A percentile compares a stretch with the other conserved stretches of the same genome.
Conservation (phyloP, 2,797 vertebrate species). For the Vireo griseus region DNA sequence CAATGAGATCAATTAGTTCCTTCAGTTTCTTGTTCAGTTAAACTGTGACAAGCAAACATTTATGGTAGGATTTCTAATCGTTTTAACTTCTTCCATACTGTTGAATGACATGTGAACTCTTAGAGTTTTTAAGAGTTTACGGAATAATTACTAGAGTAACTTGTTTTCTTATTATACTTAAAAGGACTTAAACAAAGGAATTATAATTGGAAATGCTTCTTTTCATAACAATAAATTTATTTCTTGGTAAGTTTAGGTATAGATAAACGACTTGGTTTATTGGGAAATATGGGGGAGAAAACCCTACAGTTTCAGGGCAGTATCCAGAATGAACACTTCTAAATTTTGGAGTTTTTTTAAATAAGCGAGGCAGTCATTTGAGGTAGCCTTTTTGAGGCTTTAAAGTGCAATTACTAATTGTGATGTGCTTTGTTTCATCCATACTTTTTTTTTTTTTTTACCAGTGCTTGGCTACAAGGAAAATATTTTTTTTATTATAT, state of each 20-base stretch:
- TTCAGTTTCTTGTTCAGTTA: not conserved
- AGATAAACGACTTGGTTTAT: not conserved
- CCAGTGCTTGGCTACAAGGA: not conserved
- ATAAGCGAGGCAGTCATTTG: not conserved
- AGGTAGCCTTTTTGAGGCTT: not conserved
- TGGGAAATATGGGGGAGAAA: not conserved
- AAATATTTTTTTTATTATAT: not conserved
- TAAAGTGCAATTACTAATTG: not conserved
- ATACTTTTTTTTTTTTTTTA: not conserved
- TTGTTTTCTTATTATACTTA: not conserved
- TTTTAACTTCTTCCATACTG: not conserved
- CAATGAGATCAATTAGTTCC: not conserved
- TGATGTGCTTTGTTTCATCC: not conserved
- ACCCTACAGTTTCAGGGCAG: not conserved
- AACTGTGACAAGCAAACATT: not conserved
- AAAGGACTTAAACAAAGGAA: not conserved
- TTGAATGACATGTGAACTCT: not conserved
- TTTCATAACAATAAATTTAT: not conserved
- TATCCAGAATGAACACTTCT: not conserved
- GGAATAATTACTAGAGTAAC: not conserved
- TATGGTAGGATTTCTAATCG: not conserved
- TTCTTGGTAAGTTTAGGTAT: not conserved
- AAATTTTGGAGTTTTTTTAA: not conserved
- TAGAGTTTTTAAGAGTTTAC: not conserved
- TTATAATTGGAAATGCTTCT: not conserved